Percentiles rank a stretch among this genome's conserved stretches.
These are phyloP conservation scores for Emydocephalus ijimae DNA, from an alignment of 2,113 vertebrate species.

Conservation along the genomic window DNA sequence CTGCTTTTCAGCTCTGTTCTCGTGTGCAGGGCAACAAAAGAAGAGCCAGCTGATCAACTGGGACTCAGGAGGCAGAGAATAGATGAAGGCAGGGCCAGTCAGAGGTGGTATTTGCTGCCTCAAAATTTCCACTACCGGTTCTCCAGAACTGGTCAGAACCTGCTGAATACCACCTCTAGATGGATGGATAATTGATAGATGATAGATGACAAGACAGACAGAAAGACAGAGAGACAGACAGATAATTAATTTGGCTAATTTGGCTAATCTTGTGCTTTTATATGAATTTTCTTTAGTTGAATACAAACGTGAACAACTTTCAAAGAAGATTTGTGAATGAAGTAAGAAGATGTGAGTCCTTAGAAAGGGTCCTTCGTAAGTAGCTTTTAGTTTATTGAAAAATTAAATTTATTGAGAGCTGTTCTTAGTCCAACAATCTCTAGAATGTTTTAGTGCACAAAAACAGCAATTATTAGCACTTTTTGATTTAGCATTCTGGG, in stretches of 20 bases:
- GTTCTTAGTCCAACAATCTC: slow-evolving; percentile 16
- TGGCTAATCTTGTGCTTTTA: neutral
- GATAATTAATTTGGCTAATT: neutral
- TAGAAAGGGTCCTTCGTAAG: slow-evolving; percentile 81
- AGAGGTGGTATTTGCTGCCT: too few relatives aligned
- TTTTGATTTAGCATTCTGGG: neutral
- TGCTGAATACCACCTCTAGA: too few relatives aligned
- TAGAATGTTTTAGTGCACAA: neutral
- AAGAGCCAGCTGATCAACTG: too few relatives aligned
- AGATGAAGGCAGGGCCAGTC: too few relatives aligned
- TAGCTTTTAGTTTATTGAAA: neutral
- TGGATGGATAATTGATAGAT: neutral
- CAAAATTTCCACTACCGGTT: too few relatives aligned
- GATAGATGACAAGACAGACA: neutral
- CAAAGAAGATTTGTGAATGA: slow-evolving; percentile 82
- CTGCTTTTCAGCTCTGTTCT: too few relatives aligned
- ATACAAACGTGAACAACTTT: slow-evolving; percentile 75
- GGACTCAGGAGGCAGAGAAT: too few relatives aligned
- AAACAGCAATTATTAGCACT: neutral
- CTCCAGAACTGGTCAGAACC: too few relatives aligned
- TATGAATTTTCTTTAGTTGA: slow-evolving; percentile 65
- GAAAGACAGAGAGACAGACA: neutral
- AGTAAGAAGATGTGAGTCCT: slow-evolving; percentile 76
- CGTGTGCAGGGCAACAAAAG: too few relatives aligned
- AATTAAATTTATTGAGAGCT: slow-evolving; percentile 25